Base-by-base conservation (phyloP, 2,888 invertebrate species). In the Tetramorium bicarinatum region DNA sequence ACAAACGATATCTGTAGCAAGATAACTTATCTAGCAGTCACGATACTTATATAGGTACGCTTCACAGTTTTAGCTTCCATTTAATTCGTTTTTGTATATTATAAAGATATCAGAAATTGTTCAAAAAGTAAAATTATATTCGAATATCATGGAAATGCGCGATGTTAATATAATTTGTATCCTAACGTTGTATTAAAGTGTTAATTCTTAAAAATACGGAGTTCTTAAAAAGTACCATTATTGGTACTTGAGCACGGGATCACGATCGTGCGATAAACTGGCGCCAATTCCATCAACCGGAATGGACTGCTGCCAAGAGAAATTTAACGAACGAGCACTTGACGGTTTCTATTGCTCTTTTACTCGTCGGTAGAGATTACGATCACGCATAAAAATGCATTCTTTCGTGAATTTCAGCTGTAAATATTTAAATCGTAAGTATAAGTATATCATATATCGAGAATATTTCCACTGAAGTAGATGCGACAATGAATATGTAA, bases 321-420 rank as follows among this genome's bases (percentile, higher is more conserved):
- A 64, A 69, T 79, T 69, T 79, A 71, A 79, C 69, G 79, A 79
- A 71, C 69, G 67, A 79, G 79, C 71, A 69, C 71, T 79, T 71
- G 71, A 71, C 44, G 71, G 44, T 79, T 56, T 11, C 54, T 69
- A 77, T 69, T 69, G 77, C 56, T 79, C 71, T 71, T 69, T 79
- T 18, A 15, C 56, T 67, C 29, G 38, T 41, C 41, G 25, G 11
- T 44, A 15, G 13, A 52, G 49, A 56, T 79, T 69, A 69, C 29
- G 21, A 13, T 79, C 71, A 18, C 56, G 34, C 44, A 71, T 34
- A 3, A 71, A 79, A 44, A n/a, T 41, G 8, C 21, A 49, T 76
- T 66, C 13, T 66, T 54, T 66, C n/a, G 4, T n/a, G 18, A 8
- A 11, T 79, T 69, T 79, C 11, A 3, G 0, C n/a, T 38, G 25